Percentiles rank a stretch among this genome's conserved stretches.
phyloP scores from a whole-genome alignment of 2,888 invertebrate species.

The Philereme transversata region DNA sequence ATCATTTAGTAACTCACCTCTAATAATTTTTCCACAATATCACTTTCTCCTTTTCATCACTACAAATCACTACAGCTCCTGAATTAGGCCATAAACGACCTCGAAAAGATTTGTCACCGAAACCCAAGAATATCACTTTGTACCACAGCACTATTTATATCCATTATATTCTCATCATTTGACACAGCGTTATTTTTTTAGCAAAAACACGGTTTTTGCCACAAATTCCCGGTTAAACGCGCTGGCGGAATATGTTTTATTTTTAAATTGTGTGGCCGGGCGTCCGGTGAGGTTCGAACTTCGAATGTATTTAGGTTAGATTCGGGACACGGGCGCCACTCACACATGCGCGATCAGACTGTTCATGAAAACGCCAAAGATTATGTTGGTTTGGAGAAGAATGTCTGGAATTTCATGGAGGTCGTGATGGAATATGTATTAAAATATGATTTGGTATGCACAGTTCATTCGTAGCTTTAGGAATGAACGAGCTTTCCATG shows the following conservation, averaged over 20 bases:
- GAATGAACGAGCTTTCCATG: conserved; percentile 13
- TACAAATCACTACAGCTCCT: conserved; percentile 40
- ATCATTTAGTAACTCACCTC: conserved; percentile 9
- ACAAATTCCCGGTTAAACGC: conserved; percentile 31
- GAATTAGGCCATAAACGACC: conserved; percentile 46
- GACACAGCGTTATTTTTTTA: conserved; percentile 19
- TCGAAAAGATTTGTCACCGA: conserved; percentile 64
- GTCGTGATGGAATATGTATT: conserved; percentile 15
- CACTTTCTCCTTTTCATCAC: conserved; percentile 60
- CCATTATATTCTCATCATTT: conserved; percentile 51
- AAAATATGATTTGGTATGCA: conserved; percentile 20
- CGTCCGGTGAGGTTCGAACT: conserved; percentile 71
- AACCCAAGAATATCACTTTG: conserved; percentile 54
- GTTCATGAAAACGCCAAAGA: conserved; percentile 60
- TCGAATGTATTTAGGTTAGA: conserved; percentile 82
- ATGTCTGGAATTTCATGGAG: conserved; percentile 1
- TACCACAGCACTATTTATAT: conserved; percentile 61
- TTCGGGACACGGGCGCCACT: conserved; percentile 59
- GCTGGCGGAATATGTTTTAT: conserved; percentile 56
- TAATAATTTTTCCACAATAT: conserved; percentile 10
- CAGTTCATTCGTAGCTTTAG: conserved; percentile 5
- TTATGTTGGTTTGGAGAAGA: conserved; percentile 27
- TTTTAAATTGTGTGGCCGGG: conserved; percentile 72
- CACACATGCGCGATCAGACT: conserved; percentile 42
- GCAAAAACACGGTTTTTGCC: conserved; percentile 34